Evolutionary conservation across 2,113 vertebrate species (phyloP).

Genomic region (Chrysochloris asiatica): DNA sequence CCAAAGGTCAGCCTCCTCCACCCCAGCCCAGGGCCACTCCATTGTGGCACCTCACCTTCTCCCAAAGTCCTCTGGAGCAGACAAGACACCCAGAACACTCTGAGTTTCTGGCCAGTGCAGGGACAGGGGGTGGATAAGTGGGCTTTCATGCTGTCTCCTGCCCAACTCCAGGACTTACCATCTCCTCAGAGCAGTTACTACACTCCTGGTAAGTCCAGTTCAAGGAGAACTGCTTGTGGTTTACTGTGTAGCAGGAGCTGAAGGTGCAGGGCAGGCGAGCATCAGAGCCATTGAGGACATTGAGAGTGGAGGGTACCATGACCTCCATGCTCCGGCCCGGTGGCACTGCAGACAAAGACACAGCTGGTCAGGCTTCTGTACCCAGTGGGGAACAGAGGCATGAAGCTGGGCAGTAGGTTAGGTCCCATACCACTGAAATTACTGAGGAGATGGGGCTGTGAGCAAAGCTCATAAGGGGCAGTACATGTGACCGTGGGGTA

Average conservation of each 20-base stretch:
- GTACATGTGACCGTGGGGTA: background rate
- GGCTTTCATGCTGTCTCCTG: background rate
- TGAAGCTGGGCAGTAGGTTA: background rate
- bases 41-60: background rate
- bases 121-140: background rate
- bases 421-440: background rate
- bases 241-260: conserved; percentile 97
- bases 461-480: background rate
- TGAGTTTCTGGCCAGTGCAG: too few relatives aligned
- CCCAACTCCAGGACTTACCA: conserved; percentile 85
- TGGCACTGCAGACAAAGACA: conserved; percentile 77
- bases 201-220: conserved; percentile 97
- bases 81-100: background rate
- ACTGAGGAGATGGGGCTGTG: accelerated
- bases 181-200: conserved; percentile 90
- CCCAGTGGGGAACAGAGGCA: background rate
- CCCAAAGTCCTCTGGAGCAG: background rate
- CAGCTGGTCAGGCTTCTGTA: background rate
- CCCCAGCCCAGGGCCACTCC: background rate
- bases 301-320: conserved; percentile 83
- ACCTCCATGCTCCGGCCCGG: conserved; percentile 91
- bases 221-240: conserved; percentile 92
- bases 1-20: background rate
- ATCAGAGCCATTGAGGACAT: conserved; percentile 91
- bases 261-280: conserved; percentile 93